phyloP scores from a whole-genome alignment of 1,140 invertebrate genomes.

The Manduca sexta region DNA sequence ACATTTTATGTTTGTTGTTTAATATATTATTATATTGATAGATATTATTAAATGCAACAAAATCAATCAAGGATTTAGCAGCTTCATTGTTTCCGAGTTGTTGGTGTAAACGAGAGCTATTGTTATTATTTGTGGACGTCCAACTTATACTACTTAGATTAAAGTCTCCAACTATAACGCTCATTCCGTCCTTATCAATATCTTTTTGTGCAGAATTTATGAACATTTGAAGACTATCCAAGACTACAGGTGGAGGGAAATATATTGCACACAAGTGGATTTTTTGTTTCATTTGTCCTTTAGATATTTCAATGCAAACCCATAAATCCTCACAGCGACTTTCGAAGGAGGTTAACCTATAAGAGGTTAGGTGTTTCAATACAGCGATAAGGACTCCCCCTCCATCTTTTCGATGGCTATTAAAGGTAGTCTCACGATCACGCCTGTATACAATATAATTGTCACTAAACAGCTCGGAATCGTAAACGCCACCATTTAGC shows the following conservation, averaged over 20 bases:
- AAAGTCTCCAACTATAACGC: background rate
- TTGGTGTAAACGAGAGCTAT: background rate
- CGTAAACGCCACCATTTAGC: background rate
- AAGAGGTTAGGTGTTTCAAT: background rate
- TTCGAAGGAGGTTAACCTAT: background rate
- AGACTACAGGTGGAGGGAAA: background rate
- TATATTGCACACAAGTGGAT: background rate
- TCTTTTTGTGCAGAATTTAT: background rate
- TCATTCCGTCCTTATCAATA: background rate
- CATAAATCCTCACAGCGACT: background rate
- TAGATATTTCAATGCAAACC: background rate
- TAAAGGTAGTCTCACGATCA: background rate
- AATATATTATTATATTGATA: conserved; percentile 7
- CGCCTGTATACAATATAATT: background rate
- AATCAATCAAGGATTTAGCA: background rate
- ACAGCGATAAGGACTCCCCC: background rate
- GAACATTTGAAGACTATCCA: background rate
- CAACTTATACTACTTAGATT: background rate
- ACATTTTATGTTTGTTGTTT: conserved; percentile 7
- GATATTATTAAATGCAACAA: conserved; percentile 4
- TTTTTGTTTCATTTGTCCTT: background rate
- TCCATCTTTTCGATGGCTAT: background rate
- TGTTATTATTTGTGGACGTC: background rate
- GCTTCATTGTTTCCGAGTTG: background rate
- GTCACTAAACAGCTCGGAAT: background rate